Evolutionary conservation across 2,888 invertebrate genomes (phyloP).

Genomic region (Troglohyphantes excavatus): DNA sequence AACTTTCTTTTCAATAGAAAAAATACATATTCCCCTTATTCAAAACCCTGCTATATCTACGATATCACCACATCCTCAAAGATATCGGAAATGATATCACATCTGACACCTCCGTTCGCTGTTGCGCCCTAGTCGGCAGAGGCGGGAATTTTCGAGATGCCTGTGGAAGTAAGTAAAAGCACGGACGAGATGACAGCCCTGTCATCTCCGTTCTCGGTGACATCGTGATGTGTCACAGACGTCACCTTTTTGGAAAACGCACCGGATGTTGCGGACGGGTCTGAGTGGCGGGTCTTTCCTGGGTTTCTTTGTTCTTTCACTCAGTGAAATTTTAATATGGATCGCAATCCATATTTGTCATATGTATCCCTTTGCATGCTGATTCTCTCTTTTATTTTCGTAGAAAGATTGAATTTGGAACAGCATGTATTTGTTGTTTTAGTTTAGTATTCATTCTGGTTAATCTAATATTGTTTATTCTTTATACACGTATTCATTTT

Average conservation of each 20-base stretch:
- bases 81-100: conserved; percentile 44
- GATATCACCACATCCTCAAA: neutral
- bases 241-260: conserved; percentile 35
- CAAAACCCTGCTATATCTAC: neutral
- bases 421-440: too few species aligned
- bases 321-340: conserved; percentile 62
- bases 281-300: conserved; percentile 35
- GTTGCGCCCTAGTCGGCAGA: neutral
- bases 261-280: conserved; percentile 61
- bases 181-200: conserved; percentile 60
- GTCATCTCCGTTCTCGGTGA: conserved; percentile 41
- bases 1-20: too few species aligned
- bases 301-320: conserved; percentile 46
- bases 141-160: neutral
- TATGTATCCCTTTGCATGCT: too few species aligned
- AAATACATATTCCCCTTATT: neutral
- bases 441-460: too few species aligned
- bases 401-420: too few species aligned
- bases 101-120: conserved; percentile 15
- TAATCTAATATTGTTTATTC: too few species aligned
- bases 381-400: too few species aligned
- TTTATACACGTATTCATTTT: too few species aligned
- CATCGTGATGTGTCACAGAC: conserved; percentile 62
- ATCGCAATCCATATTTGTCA: neutral
- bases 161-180: neutral